Base-by-base conservation (phyloP, 2,113 vertebrate genomes). In the Piprites chloris region DNA sequence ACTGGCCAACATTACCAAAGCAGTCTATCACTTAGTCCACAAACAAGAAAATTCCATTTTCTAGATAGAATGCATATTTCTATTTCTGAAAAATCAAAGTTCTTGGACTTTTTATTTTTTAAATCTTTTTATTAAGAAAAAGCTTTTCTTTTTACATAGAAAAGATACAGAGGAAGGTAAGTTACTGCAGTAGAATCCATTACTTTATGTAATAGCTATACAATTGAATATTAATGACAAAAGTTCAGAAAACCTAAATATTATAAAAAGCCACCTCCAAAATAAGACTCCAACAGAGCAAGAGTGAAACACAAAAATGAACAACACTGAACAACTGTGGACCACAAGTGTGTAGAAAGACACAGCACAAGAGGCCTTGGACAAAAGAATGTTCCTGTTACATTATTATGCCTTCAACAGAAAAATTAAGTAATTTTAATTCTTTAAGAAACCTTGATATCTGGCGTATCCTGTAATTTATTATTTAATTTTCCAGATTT, bases 81-180 rank as follows among this genome's bases (percentile, higher is more conserved):
- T 44, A 1, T n/a, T 85, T 63, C 14, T 73, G 33, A 67, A 94
- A 91, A 96, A 92, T 18, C 46, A 93, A 80, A 80, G 47, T 33
- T 78, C 79, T 85, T 76, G 62, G 73, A 80, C 77, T 65, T 76
- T 72, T 84, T 80, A 56, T 44, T 53, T 87, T 92, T 77, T 0
- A 30, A 79, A 87, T 90, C 24, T 83, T 56, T 97, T 97, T 97
- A 97, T 97, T 97, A 89, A 71, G 87, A 96, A 94, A 96, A 91
- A 72, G 53, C 35, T 77, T 83, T 63, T 71, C 28, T 77, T 96
- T 96, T 89, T 93, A 96, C 95, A 97, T 94, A 96, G 67, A 93
- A 96, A 97, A 97, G 87, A 80, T 94, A 97, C 89, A 97, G 93
- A 88, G 59, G 41, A 89, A 92, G 79, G 85, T 93, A 93, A 87